These are phyloP conservation scores for Sinocyclocheilus rhinocerous DNA, from an alignment of 2,113 vertebrate species.

Conservation along the genomic window DNA sequence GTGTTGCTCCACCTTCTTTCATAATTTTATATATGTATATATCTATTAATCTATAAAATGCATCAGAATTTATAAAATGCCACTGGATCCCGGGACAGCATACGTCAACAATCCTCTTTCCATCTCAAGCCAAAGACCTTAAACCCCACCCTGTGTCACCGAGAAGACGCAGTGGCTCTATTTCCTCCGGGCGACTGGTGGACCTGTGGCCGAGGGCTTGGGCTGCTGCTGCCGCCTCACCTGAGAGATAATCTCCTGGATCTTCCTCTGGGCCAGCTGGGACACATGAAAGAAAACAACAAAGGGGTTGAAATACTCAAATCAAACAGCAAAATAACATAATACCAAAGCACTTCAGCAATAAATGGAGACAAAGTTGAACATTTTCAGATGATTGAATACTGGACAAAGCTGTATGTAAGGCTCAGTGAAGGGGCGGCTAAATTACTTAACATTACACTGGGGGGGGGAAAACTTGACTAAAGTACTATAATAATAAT, in stretches of 20 bases:
- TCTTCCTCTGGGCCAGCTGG: slow-evolving; percentile 97
- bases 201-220: slow-evolving; percentile 80
- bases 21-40: slow-evolving; percentile 62
- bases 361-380: too few relatives aligned
- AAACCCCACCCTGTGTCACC: slow-evolving; percentile 62
- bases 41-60: slow-evolving; percentile 85
- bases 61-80: slow-evolving; percentile 94
- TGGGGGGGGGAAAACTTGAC: too few relatives aligned
- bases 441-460: too few relatives aligned
- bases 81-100: slow-evolving; percentile 86
- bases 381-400: too few relatives aligned
- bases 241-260: slow-evolving; percentile 98
- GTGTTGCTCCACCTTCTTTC: slow-evolving; percentile 77
- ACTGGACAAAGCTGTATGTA: too few relatives aligned
- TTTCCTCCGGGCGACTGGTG: slow-evolving; percentile 85
- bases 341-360: neutral
- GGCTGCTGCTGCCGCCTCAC: slow-evolving; percentile 96
- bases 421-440: too few relatives aligned
- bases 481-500: too few relatives aligned
- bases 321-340: neutral
- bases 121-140: slow-evolving; percentile 72
- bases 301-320: neutral
- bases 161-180: slow-evolving; percentile 80
- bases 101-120: slow-evolving; percentile 76
- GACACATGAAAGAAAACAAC: neutral